Evolutionary conservation across 2,888 invertebrate species (phyloP).

Genomic region (Siphonodentalium dalli): DNA sequence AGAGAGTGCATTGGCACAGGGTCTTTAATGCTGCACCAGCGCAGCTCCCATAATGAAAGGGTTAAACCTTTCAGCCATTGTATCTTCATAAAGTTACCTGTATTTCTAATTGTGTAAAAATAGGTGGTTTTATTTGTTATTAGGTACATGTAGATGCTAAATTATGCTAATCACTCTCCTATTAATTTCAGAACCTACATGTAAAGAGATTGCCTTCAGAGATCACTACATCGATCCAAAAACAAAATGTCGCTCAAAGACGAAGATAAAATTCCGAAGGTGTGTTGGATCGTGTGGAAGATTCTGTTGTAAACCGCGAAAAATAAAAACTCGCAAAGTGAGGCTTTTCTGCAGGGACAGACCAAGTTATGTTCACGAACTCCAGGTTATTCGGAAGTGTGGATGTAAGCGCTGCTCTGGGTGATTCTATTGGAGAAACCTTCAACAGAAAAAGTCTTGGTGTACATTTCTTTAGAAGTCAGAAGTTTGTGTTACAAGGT

Average conservation of each 20-base stretch:
- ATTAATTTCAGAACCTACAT: conserved; percentile 73
- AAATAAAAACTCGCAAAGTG: conserved; percentile 92
- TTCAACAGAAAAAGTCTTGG: too few species aligned
- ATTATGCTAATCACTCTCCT: background rate
- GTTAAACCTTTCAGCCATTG: too few species aligned
- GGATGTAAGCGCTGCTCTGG: conserved; percentile 75
- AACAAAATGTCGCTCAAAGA: conserved; percentile 87
- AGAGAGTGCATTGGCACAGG: too few species aligned
- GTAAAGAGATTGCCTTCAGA: conserved; percentile 87
- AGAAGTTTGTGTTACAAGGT: too few species aligned
- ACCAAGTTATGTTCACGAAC: conserved; percentile 91
- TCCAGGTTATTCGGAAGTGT: conserved; percentile 96
- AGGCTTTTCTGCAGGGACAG: conserved; percentile 89
- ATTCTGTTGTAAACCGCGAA: conserved; percentile 86
- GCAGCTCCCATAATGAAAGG: too few species aligned
- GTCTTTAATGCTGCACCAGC: too few species aligned
- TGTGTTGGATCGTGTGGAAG: conserved; percentile 78
- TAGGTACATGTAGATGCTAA: background rate
- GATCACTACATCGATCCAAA: conserved; percentile 83
- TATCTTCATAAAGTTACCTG: too few species aligned
- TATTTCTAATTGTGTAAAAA: too few species aligned
- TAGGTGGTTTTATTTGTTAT: too few species aligned
- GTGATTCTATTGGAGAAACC: too few species aligned
- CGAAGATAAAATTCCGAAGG: conserved; percentile 88
- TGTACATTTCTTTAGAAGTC: too few species aligned